These are phyloP conservation scores for Branchipolynoe longqiensis DNA, from an alignment of 2,888 invertebrate species.

Conservation along the genomic window DNA sequence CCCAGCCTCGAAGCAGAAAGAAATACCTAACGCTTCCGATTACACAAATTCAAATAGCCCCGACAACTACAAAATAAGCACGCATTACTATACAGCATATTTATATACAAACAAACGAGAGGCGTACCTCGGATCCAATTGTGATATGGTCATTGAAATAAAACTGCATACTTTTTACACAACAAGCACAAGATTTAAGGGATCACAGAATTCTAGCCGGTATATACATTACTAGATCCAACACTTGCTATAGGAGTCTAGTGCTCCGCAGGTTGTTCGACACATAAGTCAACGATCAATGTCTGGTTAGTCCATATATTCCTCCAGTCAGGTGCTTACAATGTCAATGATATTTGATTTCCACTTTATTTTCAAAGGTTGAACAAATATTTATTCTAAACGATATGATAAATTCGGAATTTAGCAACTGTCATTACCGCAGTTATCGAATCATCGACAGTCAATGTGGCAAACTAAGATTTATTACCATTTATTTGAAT, in stretches of 20 bases:
- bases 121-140: neutral
- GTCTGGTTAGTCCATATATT: neutral
- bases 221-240: slow-evolving; percentile 36
- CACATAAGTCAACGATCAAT: too few species aligned
- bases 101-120: slow-evolving; percentile 31
- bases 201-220: slow-evolving; percentile 35
- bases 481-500: too few species aligned
- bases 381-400: too few species aligned
- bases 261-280: too few species aligned
- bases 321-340: too few species aligned
- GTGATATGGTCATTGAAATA: slow-evolving; percentile 27
- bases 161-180: slow-evolving; percentile 38
- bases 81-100: slow-evolving; percentile 5
- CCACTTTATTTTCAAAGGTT: neutral
- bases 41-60: neutral
- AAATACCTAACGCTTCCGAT: neutral
- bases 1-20: neutral
- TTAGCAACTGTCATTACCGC: too few species aligned
- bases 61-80: neutral
- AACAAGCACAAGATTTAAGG: slow-evolving; percentile 14
- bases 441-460: too few species aligned
- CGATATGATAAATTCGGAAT: too few species aligned
- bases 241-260: too few species aligned
- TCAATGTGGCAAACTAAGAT: too few species aligned
- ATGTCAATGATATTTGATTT: neutral